phyloP scores from a whole-genome alignment of 2,113 vertebrate species.

The Gulo gulo region DNA sequence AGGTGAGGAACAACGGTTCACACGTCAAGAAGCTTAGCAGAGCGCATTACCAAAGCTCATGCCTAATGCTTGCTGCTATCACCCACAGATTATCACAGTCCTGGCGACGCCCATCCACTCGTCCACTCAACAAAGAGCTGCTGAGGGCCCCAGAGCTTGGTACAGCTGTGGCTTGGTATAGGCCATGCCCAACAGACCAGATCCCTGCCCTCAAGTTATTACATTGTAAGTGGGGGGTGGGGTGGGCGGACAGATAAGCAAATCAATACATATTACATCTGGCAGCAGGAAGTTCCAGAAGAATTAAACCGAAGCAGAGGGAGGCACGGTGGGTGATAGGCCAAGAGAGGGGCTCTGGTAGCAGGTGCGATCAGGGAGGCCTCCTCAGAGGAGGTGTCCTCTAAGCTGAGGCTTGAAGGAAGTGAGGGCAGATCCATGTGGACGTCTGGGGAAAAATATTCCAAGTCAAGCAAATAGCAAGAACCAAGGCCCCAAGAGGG shows the following conservation, averaged over 20 bases:
- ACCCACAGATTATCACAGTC: background rate
- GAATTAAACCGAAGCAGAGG: background rate
- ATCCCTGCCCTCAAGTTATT: background rate
- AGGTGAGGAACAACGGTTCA: background rate
- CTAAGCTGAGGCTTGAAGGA: background rate
- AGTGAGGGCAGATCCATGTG: background rate
- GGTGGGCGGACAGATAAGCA: background rate
- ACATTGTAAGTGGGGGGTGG: background rate
- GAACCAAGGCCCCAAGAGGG: background rate
- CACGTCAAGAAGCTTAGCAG: background rate
- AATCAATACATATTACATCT: background rate
- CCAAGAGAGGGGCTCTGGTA: background rate
- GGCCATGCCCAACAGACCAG: background rate
- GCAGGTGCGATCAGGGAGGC: background rate
- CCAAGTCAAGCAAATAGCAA: background rate
- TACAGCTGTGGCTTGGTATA: background rate
- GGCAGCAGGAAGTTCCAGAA: background rate
- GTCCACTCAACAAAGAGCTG: background rate
- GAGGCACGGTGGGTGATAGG: fast-evolving
- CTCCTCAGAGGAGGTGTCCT: background rate
- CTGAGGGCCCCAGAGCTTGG: fast-evolving
- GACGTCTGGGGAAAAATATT: background rate
- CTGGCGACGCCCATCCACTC: background rate
- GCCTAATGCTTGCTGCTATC: background rate
- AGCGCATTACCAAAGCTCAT: background rate